Conservation (phyloP, 2,113 vertebrate genomes). For the Carettochelys insculpta region DNA sequence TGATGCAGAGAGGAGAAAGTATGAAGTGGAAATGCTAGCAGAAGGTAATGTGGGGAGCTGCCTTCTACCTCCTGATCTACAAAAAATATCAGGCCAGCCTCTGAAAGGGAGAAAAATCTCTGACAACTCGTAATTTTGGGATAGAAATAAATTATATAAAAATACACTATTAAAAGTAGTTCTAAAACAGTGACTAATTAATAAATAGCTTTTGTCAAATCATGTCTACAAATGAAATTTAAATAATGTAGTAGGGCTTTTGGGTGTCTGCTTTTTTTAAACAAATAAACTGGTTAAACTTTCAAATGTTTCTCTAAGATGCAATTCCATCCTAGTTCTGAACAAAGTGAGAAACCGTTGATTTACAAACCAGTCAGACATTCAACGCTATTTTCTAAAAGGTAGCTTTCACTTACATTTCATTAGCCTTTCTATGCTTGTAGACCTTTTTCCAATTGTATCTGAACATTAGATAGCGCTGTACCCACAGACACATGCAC, state of each 20-base stretch:
- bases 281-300: conserved; percentile 51
- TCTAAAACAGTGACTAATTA: conserved; percentile 62
- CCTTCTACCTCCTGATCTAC: accelerated
- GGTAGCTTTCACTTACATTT: conserved; percentile 56
- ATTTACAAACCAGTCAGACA: conserved; percentile 48
- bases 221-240: conserved; percentile 70
- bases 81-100: background rate
- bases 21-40: conserved; percentile 1
- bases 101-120: background rate
- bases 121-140: conserved; percentile 39
- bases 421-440: conserved; percentile 8
- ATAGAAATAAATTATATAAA: conserved; percentile 60
- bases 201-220: conserved; percentile 67
- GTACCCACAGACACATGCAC: conserved; percentile 49
- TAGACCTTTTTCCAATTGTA: conserved; percentile 27
- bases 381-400: conserved; percentile 55
- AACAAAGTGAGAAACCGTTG: conserved; percentile 40
- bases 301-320: conserved; percentile 32
- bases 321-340: conserved; percentile 33
- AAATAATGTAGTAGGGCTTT: conserved; percentile 53
- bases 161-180: conserved; percentile 62
- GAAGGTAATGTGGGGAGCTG: accelerated
- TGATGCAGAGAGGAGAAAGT: background rate
- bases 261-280: conserved; percentile 56
- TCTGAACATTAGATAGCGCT: conserved; percentile 32